Evolutionary conservation across 2,888 invertebrate species (phyloP).

Genomic region (Platycheirus rosarum): DNA sequence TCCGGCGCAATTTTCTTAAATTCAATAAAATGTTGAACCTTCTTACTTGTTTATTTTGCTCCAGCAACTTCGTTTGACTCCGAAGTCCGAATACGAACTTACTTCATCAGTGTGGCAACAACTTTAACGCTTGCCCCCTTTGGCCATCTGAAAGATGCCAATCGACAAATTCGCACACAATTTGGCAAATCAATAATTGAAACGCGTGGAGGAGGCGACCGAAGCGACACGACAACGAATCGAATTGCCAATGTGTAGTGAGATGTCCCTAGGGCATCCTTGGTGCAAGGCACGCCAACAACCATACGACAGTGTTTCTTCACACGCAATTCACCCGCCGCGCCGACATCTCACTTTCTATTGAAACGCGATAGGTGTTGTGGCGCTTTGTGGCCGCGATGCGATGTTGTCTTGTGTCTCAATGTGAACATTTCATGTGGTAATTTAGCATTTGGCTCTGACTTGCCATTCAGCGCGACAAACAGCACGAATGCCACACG

Average conservation of each 20-base stretch:
- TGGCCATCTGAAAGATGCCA: conserved; percentile 51
- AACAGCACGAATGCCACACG: conserved; percentile 67
- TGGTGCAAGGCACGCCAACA: conserved; percentile 59
- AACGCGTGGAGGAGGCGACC: conserved; percentile 67
- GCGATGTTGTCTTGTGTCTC: neutral
- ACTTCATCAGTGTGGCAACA: conserved; percentile 10
- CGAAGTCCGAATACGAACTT: no score
- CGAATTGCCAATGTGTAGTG: conserved; percentile 11
- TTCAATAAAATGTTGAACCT: conserved; percentile 43
- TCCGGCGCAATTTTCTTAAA: conserved; percentile 22
- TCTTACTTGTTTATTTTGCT: conserved; percentile 11
- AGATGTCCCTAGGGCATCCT: conserved; percentile 63
- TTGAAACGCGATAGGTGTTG: conserved; percentile 40
- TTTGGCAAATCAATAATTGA: conserved; percentile 74
- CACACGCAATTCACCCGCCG: conserved; percentile 73
- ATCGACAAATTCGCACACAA: conserved; percentile 73
- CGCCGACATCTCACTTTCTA: conserved; percentile 73
- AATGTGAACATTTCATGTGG: conserved; percentile 45
- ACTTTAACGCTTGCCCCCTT: conserved; percentile 16
- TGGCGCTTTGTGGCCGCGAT: conserved; percentile 32
- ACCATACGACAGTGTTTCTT: conserved; percentile 49
- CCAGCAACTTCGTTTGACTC: neutral
- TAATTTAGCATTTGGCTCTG: conserved; percentile 69
- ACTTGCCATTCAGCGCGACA: conserved; percentile 35
- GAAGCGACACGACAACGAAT: conserved; percentile 27